Evolutionary conservation across 2,113 vertebrate genomes (phyloP).

Genomic region (Poecile atricapillus): DNA sequence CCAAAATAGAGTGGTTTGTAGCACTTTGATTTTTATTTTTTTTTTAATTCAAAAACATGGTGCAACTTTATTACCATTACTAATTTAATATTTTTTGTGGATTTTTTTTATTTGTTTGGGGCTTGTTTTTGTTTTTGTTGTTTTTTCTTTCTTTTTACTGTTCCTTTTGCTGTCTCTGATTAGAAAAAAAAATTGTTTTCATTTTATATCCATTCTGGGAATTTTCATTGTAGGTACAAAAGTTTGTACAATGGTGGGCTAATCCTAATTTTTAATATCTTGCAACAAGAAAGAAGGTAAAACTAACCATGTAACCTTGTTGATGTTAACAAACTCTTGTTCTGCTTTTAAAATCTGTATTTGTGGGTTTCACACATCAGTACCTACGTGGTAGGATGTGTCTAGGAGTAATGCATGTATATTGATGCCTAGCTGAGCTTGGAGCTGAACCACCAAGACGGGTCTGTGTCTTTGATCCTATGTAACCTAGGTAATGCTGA

Average conservation of each 20-base stretch:
- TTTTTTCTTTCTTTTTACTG: background rate
- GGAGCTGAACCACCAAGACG: background rate
- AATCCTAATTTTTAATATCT: background rate
- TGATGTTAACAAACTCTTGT: background rate
- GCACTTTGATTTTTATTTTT: background rate
- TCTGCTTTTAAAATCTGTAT: background rate
- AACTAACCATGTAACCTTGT: accelerated
- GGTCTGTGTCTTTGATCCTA: background rate
- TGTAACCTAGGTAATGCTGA: background rate
- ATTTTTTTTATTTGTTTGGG: accelerated
- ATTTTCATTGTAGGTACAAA: background rate
- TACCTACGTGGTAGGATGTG: accelerated
- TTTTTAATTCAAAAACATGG: background rate
- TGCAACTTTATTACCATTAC: background rate
- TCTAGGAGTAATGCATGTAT: too few species aligned
- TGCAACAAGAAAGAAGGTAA: background rate
- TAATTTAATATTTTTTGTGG: background rate
- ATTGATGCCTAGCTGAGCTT: background rate
- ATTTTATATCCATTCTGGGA: background rate
- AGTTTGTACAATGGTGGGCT: background rate
- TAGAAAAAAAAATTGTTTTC: background rate
- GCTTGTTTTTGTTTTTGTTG: background rate
- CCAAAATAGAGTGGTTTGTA: background rate
- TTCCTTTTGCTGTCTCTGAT: background rate
- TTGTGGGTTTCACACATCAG: accelerated